Evolutionary conservation across 2,888 invertebrate species (phyloP).

Genomic region (Rugalucina vietnamica): DNA sequence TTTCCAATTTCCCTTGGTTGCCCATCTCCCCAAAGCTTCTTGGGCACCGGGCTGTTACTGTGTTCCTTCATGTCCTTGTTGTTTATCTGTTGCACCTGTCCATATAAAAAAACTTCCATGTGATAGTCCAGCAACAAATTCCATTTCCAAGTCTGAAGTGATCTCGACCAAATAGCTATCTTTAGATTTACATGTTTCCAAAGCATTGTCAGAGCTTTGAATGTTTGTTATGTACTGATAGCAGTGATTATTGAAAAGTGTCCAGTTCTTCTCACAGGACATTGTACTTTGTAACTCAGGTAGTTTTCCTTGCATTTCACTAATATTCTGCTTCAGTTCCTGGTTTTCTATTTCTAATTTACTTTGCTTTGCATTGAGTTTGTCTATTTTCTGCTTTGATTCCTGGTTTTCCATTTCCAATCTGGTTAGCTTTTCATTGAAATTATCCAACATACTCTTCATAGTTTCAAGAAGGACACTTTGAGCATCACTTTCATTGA

Average conservation of each 20-base stretch:
- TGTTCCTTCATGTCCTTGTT: not conserved
- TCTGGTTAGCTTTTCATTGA: no score
- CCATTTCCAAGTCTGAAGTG: not conserved
- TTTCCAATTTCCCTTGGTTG: not conserved
- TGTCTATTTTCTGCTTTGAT: no score
- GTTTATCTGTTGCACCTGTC: not conserved
- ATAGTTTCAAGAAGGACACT: no score
- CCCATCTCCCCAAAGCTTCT: not conserved
- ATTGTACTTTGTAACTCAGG: no score
- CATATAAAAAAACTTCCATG: not conserved
- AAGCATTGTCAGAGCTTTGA: not conserved
- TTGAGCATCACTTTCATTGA: no score
- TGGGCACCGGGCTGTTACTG: not conserved
- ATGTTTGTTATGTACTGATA: not conserved
- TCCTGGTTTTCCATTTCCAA: no score
- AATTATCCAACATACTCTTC: no score
- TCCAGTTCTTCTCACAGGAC: no score
- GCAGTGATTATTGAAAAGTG: not conserved
- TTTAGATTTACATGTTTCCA: not conserved
- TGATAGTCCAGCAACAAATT: not conserved
- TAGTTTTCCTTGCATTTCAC: no score
- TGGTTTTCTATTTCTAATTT: no score
- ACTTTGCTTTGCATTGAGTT: no score
- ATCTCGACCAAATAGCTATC: not conserved
- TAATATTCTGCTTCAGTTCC: no score